Evolutionary conservation across 2,888 invertebrate genomes (phyloP), one percentile per base, ranked within the genome.

Genomic region (Lasioglossum morio): DNA sequence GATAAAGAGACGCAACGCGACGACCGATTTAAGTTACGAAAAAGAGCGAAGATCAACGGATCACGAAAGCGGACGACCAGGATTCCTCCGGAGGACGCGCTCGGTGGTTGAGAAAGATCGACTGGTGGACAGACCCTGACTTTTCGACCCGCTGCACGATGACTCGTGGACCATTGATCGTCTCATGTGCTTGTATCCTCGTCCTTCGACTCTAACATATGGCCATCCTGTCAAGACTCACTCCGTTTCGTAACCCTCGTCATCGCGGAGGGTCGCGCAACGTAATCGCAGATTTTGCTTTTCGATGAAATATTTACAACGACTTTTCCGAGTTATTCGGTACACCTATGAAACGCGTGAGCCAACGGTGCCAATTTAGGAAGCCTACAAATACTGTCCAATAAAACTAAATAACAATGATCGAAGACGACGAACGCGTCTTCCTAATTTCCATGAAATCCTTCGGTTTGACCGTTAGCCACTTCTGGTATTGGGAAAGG

Each of bases 161-260:
- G 72, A 70, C 79, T 75, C 72, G 81, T 34, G 72, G 79, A 79
- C 77, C 87, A 86, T 86, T 84, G 86, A 86, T 87, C 79, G 84
- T 86, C 77, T 70, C 48, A 4, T 85, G 69, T 85, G 81, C 70
- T 85, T 77, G 78, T 82, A 87, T 79, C 83, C 82, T 79, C 83
- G 75, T 85, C 81, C 81, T 88, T 87, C 85, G 88, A 70, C 53
- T 83, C 79, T 87, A 88, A 88, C 83, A 83, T 83, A 87, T 81
- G 78, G 81, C 79, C 53, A 79, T 83, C 76, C 72, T 37, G 57
- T 79, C 69, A 81, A 85, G 81, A 72, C 78, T 83, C 76, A n/a
- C 57, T 77, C 19, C 70, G 63, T 88, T 88, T 87, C 85, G 81
- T 63, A 87, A 87, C 80, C 81, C 81, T 77, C 46, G 79, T 78